These are phyloP conservation scores for Neodontobutis hainanensis DNA, from an alignment of 2,113 vertebrate species.

Conservation along the genomic window DNA sequence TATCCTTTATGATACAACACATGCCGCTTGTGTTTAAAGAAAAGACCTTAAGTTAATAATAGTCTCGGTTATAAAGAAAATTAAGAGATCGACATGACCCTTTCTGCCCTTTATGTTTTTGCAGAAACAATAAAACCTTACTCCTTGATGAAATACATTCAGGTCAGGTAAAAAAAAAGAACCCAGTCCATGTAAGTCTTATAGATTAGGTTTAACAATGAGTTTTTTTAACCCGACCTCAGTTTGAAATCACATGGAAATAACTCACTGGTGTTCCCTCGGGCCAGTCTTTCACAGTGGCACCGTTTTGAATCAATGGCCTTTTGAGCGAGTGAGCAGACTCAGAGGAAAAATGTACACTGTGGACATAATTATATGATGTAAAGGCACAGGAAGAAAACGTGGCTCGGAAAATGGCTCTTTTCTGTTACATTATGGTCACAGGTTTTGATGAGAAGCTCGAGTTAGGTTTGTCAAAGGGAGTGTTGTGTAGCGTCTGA, in stretches of 20 bases:
- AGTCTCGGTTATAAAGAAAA: background rate
- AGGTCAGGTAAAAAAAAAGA: too few species aligned
- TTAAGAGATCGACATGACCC: background rate
- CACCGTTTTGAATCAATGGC: constrained; percentile 36
- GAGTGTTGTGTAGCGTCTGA: constrained; percentile 13
- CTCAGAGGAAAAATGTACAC: constrained; percentile 30
- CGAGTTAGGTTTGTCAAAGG: constrained; percentile 10
- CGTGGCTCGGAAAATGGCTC: constrained; percentile 34
- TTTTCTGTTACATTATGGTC: constrained; percentile 24
- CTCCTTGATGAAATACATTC: too few species aligned
- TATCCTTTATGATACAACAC: too few species aligned
- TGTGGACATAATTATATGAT: constrained; percentile 48
- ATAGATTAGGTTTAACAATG: background rate
- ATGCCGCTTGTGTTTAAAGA: too few species aligned
- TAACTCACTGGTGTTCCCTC: constrained; percentile 20
- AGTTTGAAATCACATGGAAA: constrained; percentile 36
- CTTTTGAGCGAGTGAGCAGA: constrained; percentile 22
- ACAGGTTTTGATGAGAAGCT: constrained; percentile 9
- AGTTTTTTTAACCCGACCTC: background rate
- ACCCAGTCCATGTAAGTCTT: background rate
- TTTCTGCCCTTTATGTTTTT: too few species aligned
- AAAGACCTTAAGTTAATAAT: background rate
- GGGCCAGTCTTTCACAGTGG: constrained; percentile 1
- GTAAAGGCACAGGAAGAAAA: constrained; percentile 54
- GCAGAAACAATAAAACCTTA: too few species aligned